Evolutionary conservation across 2,797 vertebrate genomes (phyloP).

Genomic region (Gephyroberyx darwinii): DNA sequence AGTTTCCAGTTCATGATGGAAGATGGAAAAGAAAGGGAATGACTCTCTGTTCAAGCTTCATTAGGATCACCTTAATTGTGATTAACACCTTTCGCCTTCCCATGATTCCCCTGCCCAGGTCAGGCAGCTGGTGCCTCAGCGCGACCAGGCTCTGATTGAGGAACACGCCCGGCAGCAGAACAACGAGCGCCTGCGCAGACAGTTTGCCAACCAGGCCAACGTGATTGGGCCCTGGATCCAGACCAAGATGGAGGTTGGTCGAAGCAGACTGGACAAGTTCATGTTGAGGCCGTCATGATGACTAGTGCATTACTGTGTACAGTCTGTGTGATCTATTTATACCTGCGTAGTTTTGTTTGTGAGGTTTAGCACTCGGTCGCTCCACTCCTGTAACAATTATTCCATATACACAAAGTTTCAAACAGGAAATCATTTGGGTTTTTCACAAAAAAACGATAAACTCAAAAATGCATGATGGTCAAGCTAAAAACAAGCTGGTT

Average conservation of each 20-base stretch:
- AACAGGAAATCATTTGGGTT: too few species aligned
- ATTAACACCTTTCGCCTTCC: neutral
- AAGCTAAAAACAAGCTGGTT: too few species aligned
- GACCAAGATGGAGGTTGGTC: conserved; percentile 95
- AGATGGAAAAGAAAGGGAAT: too few species aligned
- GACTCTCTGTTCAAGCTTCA: neutral
- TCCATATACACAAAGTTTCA: too few species aligned
- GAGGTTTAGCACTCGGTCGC: too few species aligned
- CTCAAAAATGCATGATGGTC: too few species aligned
- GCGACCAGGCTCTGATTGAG: conserved; percentile 96
- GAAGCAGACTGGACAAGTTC: neutral
- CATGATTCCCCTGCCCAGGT: conserved; percentile 78
- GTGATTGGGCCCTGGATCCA: conserved; percentile 99
- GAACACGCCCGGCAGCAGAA: conserved; percentile 97
- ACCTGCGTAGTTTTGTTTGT: conserved; percentile 2
- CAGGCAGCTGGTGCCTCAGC: conserved; percentile 92
- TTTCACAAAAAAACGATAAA: too few species aligned
- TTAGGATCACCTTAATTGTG: neutral
- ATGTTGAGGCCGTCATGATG: conserved; percentile 6
- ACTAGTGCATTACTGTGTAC: neutral
- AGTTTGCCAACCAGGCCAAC: conserved; percentile 96
- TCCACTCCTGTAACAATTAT: too few species aligned
- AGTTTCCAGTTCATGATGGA: too few species aligned
- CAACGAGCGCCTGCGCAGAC: conserved; percentile 93
- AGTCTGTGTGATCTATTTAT: neutral